Conservation (phyloP, 1,140 invertebrate species). For the Agraylea sexmaculata region DNA sequence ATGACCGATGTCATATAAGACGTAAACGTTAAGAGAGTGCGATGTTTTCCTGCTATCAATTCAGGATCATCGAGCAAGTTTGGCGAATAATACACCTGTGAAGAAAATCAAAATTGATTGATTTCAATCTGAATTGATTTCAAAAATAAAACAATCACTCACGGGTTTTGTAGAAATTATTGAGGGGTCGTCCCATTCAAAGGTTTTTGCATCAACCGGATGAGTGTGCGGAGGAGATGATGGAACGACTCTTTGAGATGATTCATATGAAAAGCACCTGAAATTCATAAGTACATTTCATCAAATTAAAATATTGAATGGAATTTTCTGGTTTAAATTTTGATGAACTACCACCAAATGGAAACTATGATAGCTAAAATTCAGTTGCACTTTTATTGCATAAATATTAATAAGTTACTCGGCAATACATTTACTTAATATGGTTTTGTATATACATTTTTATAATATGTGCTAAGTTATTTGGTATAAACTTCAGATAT, state of each 20-base stretch:
- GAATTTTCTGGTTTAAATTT: constrained; percentile 26
- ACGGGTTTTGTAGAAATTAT: constrained; percentile 27
- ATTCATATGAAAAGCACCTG: constrained; percentile 70
- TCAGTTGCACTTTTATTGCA: background rate
- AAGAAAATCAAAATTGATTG: background rate
- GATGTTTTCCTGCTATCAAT: constrained; percentile 87
- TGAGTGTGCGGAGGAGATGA: constrained; percentile 49
- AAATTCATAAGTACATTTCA: constrained; percentile 25
- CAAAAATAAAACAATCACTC: constrained; percentile 3
- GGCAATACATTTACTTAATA: constrained; percentile 6
- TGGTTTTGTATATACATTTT: too few species aligned
- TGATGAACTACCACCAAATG: too few species aligned
- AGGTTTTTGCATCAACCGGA: constrained; percentile 41
- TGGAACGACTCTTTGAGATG: constrained; percentile 45
- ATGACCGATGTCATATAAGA: constrained; percentile 95
- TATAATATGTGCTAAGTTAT: too few species aligned
- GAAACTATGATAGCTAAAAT: too few species aligned
- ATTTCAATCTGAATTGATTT: background rate
- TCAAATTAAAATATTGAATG: constrained; percentile 22
- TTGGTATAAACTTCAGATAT: too few species aligned
- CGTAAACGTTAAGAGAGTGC: constrained; percentile 86
- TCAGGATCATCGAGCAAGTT: constrained; percentile 91
- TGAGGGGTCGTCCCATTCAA: constrained; percentile 37
- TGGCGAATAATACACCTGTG: constrained; percentile 61
- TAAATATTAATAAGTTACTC: background rate